Evolutionary conservation across 1,140 invertebrate species (phyloP).

Genomic region (Goniozus legneri): DNA sequence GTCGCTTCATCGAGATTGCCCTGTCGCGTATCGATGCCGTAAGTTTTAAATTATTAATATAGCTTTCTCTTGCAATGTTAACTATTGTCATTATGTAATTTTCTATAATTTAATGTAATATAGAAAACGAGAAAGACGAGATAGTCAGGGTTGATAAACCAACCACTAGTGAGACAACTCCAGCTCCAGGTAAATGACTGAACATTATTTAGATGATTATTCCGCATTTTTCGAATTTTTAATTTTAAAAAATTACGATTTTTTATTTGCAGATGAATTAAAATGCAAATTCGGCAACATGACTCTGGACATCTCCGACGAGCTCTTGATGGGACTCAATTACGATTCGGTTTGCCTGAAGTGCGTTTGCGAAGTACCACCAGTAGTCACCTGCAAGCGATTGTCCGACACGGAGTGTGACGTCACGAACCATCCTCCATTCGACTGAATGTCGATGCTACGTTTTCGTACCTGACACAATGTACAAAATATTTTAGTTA

Average conservation of each 20-base stretch:
- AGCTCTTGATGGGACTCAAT: constrained; percentile 21
- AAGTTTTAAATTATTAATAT: constrained; percentile 15
- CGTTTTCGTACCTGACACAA: no score
- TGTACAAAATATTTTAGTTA: no score
- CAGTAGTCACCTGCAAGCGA: constrained; percentile 23
- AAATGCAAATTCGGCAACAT: constrained; percentile 29
- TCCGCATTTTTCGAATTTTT: background rate
- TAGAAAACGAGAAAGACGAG: background rate
- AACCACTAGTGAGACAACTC: no score
- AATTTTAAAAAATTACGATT: background rate
- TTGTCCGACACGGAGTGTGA: constrained; percentile 16
- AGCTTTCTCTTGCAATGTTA: background rate
- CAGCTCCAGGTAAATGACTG: no score
- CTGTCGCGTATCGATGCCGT: constrained; percentile 30
- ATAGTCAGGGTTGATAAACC: background rate
- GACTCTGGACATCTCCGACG: constrained; percentile 31
- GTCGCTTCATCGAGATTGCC: constrained; percentile 22
- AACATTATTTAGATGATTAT: no score
- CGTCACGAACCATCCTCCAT: background rate
- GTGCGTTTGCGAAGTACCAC: constrained; percentile 36
- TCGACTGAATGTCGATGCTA: no score
- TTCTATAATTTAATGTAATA: background rate
- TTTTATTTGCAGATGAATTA: constrained; percentile 13
- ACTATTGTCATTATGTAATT: background rate
- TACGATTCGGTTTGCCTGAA: constrained; percentile 27